Percentiles rank a stretch among this genome's conserved stretches.
phyloP scores from a whole-genome alignment of 2,888 invertebrate genomes.

The Papilio gigon region DNA sequence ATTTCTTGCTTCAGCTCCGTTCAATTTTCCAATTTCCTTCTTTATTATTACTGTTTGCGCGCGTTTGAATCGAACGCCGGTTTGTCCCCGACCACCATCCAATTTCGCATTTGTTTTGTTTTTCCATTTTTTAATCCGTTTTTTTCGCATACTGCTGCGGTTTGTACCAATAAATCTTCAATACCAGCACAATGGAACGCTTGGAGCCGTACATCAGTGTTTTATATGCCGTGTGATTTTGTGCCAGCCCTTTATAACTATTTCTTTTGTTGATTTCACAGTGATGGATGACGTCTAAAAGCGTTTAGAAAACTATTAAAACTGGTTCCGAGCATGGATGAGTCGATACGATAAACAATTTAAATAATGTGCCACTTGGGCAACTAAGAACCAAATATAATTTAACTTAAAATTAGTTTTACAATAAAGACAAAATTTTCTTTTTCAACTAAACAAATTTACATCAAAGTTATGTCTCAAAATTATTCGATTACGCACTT shows the following conservation, averaged over 20 bases:
- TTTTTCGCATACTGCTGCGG: slow-evolving; percentile 58
- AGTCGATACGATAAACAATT: background rate
- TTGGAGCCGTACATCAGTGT: slow-evolving; percentile 54
- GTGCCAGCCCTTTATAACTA: slow-evolving; percentile 43
- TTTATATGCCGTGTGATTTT: slow-evolving; percentile 54
- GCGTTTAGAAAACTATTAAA: background rate
- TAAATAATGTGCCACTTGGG: background rate
- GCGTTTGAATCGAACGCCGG: slow-evolving; percentile 55
- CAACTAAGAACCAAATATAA: no score
- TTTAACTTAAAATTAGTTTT: no score
- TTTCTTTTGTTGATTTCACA: slow-evolving; percentile 29
- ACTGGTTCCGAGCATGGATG: background rate
- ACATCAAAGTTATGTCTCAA: background rate
- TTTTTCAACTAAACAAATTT: no score
- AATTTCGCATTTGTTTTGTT: slow-evolving; percentile 58
- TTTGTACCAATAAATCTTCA: slow-evolving; percentile 63
- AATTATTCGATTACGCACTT: no score
- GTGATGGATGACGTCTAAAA: slow-evolving; percentile 19
- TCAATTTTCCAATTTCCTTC: slow-evolving; percentile 58
- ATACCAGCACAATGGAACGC: slow-evolving; percentile 52
- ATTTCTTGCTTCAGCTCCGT: slow-evolving; percentile 22
- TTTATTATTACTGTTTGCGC: slow-evolving; percentile 59
- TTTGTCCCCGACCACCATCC: slow-evolving; percentile 51
- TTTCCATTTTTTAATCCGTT: slow-evolving; percentile 60
- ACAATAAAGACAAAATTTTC: background rate